Base-by-base conservation (phyloP, 2,797 vertebrate species). In the Lepus oiostolus region DNA sequence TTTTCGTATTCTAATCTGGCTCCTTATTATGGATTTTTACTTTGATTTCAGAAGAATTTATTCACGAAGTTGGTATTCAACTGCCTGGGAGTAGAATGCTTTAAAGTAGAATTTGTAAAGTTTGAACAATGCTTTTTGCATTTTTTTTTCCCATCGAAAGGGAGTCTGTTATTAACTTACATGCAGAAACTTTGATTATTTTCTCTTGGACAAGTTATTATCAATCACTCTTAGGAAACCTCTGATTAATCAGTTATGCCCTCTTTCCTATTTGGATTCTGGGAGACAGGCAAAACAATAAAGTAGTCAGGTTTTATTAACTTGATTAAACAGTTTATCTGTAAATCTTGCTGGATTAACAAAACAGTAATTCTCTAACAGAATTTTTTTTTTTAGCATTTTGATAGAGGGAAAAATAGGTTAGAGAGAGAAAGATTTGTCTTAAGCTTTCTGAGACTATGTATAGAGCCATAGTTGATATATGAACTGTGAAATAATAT, bases 31-130 rank as follows among this genome's bases (percentile, higher is more conserved):
- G 5, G 72, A 70, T 82, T 93, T 96, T 87, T 95, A 70, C 60
- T 96, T 93, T 65, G 50, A 83, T 84, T 96, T 96, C 68, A 79
- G 84, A 84, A 91, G 65, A 32, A 87, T 87, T 88, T 87, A 52
- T 91, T 95, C 50, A 86, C 83, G 84, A 28, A 68, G 0, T 79
- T 95, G 35, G 21, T 85, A 85, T 62, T 90, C 28, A 93, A 90
- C 47, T 88, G 38, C 60, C 63, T 79, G 2, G 30, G 28, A 88
- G 16, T 71, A 82, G 35, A 90, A 77, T 95, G 13, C 85, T 88
- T 90, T 89, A 88, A 90, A 80, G 19, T 92, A 95, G 62, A 80
- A 87, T 94, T 83, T 91, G 17, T 93, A 79, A 93, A 65, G 10
- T 77, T 2, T 75, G 54, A 92, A 65, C 74, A 7, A 7, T 93